Conservation (phyloP, 2,113 vertebrate genomes). For the Oryzias javanicus region DNA sequence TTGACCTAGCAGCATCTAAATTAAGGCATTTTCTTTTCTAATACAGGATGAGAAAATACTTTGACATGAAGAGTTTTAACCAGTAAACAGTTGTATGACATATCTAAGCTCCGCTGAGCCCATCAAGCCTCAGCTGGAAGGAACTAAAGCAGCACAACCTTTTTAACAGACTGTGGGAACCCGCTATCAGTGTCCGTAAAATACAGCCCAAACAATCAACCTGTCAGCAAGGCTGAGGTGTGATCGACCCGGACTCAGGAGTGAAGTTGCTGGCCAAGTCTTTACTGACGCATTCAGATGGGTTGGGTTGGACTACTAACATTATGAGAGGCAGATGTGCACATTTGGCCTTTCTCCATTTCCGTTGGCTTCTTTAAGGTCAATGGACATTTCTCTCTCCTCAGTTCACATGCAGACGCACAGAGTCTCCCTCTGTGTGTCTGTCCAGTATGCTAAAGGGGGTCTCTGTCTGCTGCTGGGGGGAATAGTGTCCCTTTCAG, state of each 20-base stretch:
- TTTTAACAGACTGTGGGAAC: too few relatives aligned
- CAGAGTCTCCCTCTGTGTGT: slow-evolving; percentile 46
- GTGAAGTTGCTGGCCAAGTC: slow-evolving; percentile 1
- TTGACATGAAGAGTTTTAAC: background rate
- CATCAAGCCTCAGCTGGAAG: too few relatives aligned
- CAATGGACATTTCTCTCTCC: slow-evolving; percentile 54
- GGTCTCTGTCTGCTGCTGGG: slow-evolving; percentile 58
- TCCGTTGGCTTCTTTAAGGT: slow-evolving; percentile 56
- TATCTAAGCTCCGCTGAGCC: too few relatives aligned
- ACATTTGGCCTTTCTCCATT: slow-evolving; percentile 63
- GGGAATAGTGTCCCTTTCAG: slow-evolving; percentile 74
- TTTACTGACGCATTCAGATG: slow-evolving; percentile 27
- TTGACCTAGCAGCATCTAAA: background rate
- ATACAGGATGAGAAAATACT: background rate
- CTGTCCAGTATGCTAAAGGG: slow-evolving; percentile 57
- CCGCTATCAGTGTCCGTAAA: background rate
- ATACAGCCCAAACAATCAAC: background rate
- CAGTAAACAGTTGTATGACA: background rate
- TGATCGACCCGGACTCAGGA: too few relatives aligned
- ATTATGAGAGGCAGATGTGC: slow-evolving; percentile 68
- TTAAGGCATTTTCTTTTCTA: background rate
- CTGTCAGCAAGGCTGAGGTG: background rate
- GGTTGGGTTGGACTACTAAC: slow-evolving; percentile 48
- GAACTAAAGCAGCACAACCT: too few relatives aligned
- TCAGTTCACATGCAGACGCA: slow-evolving; percentile 56